Conservation (phyloP, 2,797 vertebrate genomes). For the Otus scops region DNA sequence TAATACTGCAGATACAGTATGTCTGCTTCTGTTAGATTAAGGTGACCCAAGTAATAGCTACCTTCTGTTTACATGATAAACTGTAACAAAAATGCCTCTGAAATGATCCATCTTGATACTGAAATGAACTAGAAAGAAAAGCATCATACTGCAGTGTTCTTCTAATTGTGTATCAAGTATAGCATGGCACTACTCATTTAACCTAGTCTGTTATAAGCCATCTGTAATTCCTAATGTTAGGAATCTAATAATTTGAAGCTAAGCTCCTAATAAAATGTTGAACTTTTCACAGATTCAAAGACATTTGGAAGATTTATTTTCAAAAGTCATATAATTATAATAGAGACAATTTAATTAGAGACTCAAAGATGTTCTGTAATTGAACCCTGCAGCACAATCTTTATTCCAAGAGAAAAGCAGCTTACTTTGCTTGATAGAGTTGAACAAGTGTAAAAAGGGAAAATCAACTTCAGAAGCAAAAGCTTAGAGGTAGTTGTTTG, state of each 20-base stretch:
- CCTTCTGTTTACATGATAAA: not conserved
- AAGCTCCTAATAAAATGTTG: not conserved
- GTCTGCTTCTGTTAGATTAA: not conserved
- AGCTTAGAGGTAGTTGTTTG: not conserved
- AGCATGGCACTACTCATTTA: not conserved
- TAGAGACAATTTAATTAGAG: conserved; percentile 26
- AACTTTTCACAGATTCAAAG: not conserved
- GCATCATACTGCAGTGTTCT: not conserved
- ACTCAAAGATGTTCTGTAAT: conserved; percentile 5
- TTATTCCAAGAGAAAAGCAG: not conserved
- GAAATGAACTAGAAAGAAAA: not conserved
- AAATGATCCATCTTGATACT: not conserved
- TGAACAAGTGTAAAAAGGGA: not conserved
- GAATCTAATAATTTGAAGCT: not conserved
- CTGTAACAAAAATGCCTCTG: not conserved
- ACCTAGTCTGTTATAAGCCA: not conserved
- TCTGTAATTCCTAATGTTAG: not conserved
- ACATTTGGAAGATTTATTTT: conserved; percentile 24
- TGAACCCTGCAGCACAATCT: conserved; percentile 1
- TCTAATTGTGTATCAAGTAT: not conserved
- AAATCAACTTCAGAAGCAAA: not conserved
- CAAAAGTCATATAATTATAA: conserved; percentile 13
- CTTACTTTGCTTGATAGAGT: not conserved
- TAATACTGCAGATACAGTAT: not conserved
- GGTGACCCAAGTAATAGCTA: not conserved